These are phyloP conservation scores for Tuta absoluta DNA, from an alignment of 2,888 invertebrate species.

Conservation along the genomic window DNA sequence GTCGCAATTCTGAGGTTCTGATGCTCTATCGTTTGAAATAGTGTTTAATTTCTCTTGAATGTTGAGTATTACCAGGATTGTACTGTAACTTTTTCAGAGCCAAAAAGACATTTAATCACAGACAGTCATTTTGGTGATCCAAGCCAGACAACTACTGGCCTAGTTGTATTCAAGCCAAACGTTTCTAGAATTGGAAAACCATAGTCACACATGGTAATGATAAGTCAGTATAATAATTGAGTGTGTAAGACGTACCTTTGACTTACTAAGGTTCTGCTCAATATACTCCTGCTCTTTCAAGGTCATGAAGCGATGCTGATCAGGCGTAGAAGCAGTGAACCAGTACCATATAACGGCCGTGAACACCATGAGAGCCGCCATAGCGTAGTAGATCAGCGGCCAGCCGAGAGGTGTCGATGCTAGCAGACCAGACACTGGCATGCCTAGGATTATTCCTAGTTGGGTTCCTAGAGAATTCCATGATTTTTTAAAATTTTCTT, in stretches of 20 bases:
- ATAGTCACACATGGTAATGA: too few species aligned
- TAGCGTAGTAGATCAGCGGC: constrained; percentile 85
- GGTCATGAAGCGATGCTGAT: constrained; percentile 78
- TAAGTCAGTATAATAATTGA: constrained; percentile 1
- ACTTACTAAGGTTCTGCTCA: constrained; percentile 66
- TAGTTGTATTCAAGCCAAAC: too few species aligned
- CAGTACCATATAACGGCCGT: constrained; percentile 80
- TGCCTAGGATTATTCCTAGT: constrained; percentile 85
- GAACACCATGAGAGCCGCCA: constrained; percentile 78
- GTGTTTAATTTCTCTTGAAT: too few species aligned
- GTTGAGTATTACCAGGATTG: too few species aligned
- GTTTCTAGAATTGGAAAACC: too few species aligned
- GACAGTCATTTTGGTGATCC: too few species aligned
- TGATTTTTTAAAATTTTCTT: background rate
- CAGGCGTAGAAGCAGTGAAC: constrained; percentile 82
- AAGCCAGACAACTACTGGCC: too few species aligned
- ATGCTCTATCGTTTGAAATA: too few species aligned
- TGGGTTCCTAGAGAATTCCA: constrained; percentile 79
- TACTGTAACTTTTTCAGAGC: too few species aligned
- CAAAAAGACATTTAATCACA: too few species aligned
- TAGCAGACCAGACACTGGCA: constrained; percentile 84
- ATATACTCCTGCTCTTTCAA: constrained; percentile 81
- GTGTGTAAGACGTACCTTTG: background rate
- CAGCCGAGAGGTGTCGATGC: constrained; percentile 82
- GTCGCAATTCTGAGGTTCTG: too few species aligned